Evolutionary conservation across 2,113 vertebrate species (phyloP).

Genomic region (Myrmecobius fasciatus): DNA sequence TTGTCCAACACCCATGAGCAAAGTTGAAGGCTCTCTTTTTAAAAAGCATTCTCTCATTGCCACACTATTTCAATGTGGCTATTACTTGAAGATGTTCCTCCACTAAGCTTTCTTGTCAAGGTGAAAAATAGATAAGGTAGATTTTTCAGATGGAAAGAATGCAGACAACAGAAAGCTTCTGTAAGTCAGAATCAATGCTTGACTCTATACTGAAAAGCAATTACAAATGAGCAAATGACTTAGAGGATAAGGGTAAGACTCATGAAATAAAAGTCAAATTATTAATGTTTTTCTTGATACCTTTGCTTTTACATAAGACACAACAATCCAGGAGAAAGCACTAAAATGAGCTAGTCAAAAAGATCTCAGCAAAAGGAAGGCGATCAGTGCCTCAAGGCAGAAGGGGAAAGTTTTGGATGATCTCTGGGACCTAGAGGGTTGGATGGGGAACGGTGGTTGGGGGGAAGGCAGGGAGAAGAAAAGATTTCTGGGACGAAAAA

Average conservation of each 20-base stretch:
- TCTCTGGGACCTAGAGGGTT: not conserved
- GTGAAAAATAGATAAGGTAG: constrained; percentile 27
- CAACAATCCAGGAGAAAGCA: not conserved
- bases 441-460: not conserved
- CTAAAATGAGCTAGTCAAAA: not conserved
- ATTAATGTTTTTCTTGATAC: constrained; percentile 4
- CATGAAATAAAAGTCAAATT: not conserved
- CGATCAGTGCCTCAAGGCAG: not conserved
- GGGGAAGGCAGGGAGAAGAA: not conserved
- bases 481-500: not conserved
- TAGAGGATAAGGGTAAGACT: not conserved
- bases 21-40: not conserved
- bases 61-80: not conserved
- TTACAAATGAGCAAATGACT: constrained; percentile 37
- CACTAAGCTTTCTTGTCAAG: constrained; percentile 42
- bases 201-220: constrained; percentile 43
- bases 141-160: constrained; percentile 27
- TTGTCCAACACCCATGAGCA: constrained; percentile 31
- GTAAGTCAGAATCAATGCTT: constrained; percentile 36
- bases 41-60: constrained; percentile 26
- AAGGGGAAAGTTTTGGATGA: constrained; percentile 10
- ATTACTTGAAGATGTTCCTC: constrained; percentile 39
- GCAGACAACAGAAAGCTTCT: constrained; percentile 37
- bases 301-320: constrained; percentile 26
- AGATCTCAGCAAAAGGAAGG: constrained; percentile 8